phyloP scores from a whole-genome alignment of 2,888 invertebrate genomes.

The Sesia apiformis region DNA sequence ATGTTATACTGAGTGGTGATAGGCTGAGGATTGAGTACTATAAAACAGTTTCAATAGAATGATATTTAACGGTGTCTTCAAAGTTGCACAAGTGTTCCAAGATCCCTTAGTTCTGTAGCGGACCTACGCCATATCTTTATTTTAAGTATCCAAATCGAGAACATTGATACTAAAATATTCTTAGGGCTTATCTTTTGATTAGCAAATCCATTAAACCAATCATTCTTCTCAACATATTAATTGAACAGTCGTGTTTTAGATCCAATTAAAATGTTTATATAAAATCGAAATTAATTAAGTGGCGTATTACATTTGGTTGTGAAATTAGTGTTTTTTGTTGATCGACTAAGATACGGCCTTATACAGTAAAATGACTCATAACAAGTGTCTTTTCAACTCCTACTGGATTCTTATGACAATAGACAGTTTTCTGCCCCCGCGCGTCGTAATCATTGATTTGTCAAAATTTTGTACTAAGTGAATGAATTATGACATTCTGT shows the following conservation, averaged over 20 bases:
- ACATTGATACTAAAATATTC: too few species aligned
- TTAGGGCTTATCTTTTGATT: too few species aligned
- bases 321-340: slow-evolving; percentile 11
- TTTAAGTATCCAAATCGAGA: too few species aligned
- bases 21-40: too few species aligned
- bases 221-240: slow-evolving; percentile 10
- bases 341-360: slow-evolving; percentile 12
- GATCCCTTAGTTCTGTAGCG: too few species aligned
- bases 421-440: neutral
- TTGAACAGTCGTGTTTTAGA: slow-evolving; percentile 23
- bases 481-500: too few species aligned
- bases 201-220: too few species aligned
- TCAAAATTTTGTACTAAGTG: neutral
- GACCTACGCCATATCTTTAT: too few species aligned
- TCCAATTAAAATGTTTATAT: slow-evolving; percentile 23
- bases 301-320: slow-evolving; percentile 17
- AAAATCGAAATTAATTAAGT: slow-evolving; percentile 13
- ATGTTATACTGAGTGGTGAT: too few species aligned
- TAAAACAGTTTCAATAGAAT: too few species aligned
- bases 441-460: neutral
- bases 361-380: slow-evolving; percentile 22
- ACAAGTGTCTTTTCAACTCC: neutral
- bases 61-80: too few species aligned
- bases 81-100: too few species aligned
- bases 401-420: neutral